A percentile compares a stretch with the other conserved stretches of the same genome.
Conservation (phyloP, 2,888 invertebrate genomes). For the Odontocolon sp. region DNA sequence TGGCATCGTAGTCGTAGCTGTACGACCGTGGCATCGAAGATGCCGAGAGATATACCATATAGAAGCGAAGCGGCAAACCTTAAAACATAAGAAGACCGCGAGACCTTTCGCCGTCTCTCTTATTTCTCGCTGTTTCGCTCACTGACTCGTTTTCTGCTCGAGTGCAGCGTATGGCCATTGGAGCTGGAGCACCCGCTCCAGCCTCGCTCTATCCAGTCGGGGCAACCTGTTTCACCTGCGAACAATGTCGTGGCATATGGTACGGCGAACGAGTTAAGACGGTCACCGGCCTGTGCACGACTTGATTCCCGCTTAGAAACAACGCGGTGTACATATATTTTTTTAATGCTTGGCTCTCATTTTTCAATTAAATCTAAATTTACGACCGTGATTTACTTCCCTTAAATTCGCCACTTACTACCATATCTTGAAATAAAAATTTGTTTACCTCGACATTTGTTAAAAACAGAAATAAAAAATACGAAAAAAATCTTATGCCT, state of each 20-base stretch:
- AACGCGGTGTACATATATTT: no score
- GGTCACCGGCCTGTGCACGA: slow-evolving; percentile 12
- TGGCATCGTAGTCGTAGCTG: slow-evolving; percentile 19
- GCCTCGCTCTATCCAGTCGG: not conserved
- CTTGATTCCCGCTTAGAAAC: slow-evolving; percentile 15
- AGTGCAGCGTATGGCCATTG: no score
- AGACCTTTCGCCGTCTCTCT: slow-evolving; percentile 46
- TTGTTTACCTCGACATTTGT: no score
- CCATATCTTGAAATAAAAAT: no score
- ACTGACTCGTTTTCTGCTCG: slow-evolving; percentile 36
- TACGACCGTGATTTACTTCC: no score
- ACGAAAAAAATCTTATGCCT: no score
- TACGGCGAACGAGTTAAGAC: slow-evolving; percentile 13
- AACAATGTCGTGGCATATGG: slow-evolving; percentile 49
- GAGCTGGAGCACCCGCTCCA: slow-evolving; percentile 7
- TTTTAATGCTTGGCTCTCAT: no score
- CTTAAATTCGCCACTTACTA: no score
- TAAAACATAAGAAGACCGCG: slow-evolving; percentile 65
- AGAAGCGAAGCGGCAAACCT: slow-evolving; percentile 66
- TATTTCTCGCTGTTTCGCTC: slow-evolving; percentile 30
- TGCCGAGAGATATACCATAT: slow-evolving; percentile 66
- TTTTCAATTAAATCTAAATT: no score
- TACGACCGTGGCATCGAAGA: slow-evolving; percentile 59
- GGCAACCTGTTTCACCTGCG: slow-evolving; percentile 43
- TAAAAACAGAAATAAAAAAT: no score